Percentiles rank a stretch among this genome's conserved stretches.
These are phyloP conservation scores for Tenodera sinensis DNA, from an alignment of 2,888 invertebrate genomes.

Conservation along the genomic window DNA sequence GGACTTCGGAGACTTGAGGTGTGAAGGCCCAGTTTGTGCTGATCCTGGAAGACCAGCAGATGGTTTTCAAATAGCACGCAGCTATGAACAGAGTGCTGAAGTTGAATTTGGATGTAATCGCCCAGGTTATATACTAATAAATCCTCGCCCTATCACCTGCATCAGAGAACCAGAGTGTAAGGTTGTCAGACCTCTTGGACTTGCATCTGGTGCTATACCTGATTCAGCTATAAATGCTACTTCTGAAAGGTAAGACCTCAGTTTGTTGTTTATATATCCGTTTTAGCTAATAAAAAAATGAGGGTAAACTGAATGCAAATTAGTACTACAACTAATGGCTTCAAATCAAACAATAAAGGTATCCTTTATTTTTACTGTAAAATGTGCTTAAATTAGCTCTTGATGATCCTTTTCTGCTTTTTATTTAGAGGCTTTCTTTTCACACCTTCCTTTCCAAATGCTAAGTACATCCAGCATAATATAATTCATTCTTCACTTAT, in stretches of 20 bases:
- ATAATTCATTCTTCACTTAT: no score
- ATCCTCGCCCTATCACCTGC: slow-evolving; percentile 85
- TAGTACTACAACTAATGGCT: background rate
- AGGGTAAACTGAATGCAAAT: background rate
- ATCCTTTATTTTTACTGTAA: no score
- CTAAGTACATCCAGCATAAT: no score
- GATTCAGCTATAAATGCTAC: slow-evolving; percentile 95
- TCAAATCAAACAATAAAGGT: no score
- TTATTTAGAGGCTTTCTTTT: no score
- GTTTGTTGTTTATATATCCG: background rate
- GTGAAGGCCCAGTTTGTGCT: slow-evolving; percentile 95
- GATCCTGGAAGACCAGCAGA: slow-evolving; percentile 94
- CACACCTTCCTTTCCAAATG: no score
- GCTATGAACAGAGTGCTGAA: slow-evolving; percentile 86
- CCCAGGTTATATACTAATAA: slow-evolving; percentile 89
- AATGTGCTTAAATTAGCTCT: no score
- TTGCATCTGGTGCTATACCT: slow-evolving; percentile 88
- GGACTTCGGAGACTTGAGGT: slow-evolving; percentile 95
- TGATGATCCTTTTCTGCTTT: no score
- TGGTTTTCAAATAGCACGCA: slow-evolving; percentile 78
- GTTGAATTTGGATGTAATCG: slow-evolving; percentile 86
- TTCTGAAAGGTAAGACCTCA: slow-evolving; percentile 63
- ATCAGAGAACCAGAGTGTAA: slow-evolving; percentile 91
- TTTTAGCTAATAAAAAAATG: background rate
- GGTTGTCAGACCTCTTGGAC: slow-evolving; percentile 84